Evolutionary conservation across 23 tunicate genomes (phyloP).

Genomic region (Halocynthia roretzi): DNA sequence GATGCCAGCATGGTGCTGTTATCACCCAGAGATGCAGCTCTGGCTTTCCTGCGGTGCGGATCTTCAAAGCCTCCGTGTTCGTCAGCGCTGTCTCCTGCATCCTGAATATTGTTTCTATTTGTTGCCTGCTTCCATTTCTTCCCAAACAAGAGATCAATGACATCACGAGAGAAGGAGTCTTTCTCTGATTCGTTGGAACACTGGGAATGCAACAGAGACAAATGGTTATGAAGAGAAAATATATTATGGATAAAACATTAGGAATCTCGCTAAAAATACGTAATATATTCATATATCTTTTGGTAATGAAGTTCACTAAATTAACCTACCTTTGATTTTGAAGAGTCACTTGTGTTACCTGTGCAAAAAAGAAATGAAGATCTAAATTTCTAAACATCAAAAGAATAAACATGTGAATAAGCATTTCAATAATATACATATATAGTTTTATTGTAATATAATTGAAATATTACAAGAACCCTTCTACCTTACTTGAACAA

Average conservation of each 20-base stretch:
- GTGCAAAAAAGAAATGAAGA: constrained; percentile 22
- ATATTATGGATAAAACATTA: no score
- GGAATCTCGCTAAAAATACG: no score
- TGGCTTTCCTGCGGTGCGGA: constrained; percentile 13
- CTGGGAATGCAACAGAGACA: constrained; percentile 23
- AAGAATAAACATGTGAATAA: not conserved
- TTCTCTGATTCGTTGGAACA: constrained; percentile 63
- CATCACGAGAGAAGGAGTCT: constrained; percentile 84
- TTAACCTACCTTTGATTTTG: constrained; percentile 74
- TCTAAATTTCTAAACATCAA: not conserved
- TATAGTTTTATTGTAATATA: no score
- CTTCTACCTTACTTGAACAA: no score
- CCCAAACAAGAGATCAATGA: constrained; percentile 68
- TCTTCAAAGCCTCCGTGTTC: constrained; percentile 59
- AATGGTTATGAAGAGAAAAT: not conserved
- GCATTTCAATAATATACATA: not conserved
- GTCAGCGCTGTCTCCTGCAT: constrained; percentile 20
- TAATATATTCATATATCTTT: not conserved
- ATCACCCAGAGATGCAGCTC: not conserved
- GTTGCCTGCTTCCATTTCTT: constrained; percentile 34
- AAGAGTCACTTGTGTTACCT: constrained; percentile 91
- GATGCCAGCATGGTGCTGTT: not conserved
- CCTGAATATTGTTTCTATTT: not conserved
- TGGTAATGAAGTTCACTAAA: not conserved
- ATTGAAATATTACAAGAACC: not conserved